These are phyloP conservation scores for Epinephelus cyanopodus DNA, from an alignment of 2,113 vertebrate genomes.

Conservation along the genomic window DNA sequence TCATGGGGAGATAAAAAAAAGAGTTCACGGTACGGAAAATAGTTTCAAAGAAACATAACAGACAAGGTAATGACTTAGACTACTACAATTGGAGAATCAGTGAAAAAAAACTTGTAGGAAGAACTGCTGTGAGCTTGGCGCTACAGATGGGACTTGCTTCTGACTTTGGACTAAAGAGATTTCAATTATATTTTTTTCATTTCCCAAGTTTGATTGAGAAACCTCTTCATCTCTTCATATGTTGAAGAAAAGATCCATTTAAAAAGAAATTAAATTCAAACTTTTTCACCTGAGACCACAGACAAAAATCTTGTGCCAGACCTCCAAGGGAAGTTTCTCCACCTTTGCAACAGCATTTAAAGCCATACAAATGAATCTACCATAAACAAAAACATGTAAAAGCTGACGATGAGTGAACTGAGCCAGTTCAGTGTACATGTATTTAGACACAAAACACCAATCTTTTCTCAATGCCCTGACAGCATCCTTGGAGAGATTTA, in stretches of 20 bases:
- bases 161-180: constrained; percentile 48
- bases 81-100: constrained; percentile 23
- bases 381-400: constrained; percentile 49
- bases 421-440: constrained; percentile 40
- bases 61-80: constrained; percentile 64
- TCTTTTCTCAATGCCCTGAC: constrained; percentile 69
- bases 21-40: constrained; percentile 44
- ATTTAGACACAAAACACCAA: constrained; percentile 70
- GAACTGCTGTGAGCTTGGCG: constrained; percentile 4
- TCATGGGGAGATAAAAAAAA: constrained; percentile 48
- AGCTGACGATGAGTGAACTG: constrained; percentile 28
- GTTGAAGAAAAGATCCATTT: constrained; percentile 15
- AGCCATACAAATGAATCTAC: constrained; percentile 34
- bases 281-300: constrained; percentile 22
- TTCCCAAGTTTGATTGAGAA: constrained; percentile 29
- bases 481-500: constrained; percentile 81
- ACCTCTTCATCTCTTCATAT: constrained; percentile 19
- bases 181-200: constrained; percentile 33
- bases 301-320: constrained; percentile 15
- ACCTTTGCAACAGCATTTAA: constrained; percentile 33
- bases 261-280: constrained; percentile 39
- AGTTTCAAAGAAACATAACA: constrained; percentile 61
- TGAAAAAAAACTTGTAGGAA: constrained; percentile 20
- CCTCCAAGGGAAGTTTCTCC: constrained; percentile 25
- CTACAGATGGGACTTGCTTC: constrained; percentile 46